Conservation (phyloP, 2,888 invertebrate species). For the Megamerina dolium region DNA sequence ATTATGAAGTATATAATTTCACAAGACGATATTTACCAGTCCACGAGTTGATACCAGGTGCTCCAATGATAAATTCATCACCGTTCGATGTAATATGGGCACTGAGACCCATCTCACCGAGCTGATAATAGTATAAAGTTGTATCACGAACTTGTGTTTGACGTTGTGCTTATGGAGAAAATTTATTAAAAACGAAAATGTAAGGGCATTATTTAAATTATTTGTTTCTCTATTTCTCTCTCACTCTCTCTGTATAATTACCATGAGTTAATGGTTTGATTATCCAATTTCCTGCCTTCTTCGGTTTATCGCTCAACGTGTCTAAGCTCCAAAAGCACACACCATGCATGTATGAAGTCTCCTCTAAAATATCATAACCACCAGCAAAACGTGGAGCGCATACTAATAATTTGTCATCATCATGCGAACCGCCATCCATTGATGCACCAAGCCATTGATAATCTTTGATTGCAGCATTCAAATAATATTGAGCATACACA, state of each 20-base stretch:
- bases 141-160: background rate
- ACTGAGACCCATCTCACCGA: slow-evolving; percentile 27
- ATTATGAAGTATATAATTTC: background rate
- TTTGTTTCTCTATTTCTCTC: too few relatives aligned
- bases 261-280: too few relatives aligned
- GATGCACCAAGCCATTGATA: slow-evolving; percentile 47
- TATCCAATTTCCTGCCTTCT: slow-evolving; percentile 12
- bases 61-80: slow-evolving; percentile 27
- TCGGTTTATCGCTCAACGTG: slow-evolving; percentile 23
- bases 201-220: too few relatives aligned
- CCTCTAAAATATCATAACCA: slow-evolving; percentile 3
- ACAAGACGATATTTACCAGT: slow-evolving; percentile 17
- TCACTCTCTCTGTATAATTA: too few relatives aligned
- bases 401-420: slow-evolving; percentile 34
- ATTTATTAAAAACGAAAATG: too few relatives aligned
- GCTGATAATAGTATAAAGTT: slow-evolving; percentile 13
- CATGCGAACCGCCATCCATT: slow-evolving; percentile 37
- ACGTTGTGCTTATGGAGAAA: too few relatives aligned
- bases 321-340: slow-evolving; percentile 31
- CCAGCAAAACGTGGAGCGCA: slow-evolving; percentile 28
- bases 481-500: slow-evolving; percentile 9
- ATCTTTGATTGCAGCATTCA: slow-evolving; percentile 33
- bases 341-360: slow-evolving; percentile 29
- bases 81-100: slow-evolving; percentile 26
- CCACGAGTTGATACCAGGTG: slow-evolving; percentile 25